Conservation (phyloP, 2,888 invertebrate genomes). For the Cephus pygmeus region DNA sequence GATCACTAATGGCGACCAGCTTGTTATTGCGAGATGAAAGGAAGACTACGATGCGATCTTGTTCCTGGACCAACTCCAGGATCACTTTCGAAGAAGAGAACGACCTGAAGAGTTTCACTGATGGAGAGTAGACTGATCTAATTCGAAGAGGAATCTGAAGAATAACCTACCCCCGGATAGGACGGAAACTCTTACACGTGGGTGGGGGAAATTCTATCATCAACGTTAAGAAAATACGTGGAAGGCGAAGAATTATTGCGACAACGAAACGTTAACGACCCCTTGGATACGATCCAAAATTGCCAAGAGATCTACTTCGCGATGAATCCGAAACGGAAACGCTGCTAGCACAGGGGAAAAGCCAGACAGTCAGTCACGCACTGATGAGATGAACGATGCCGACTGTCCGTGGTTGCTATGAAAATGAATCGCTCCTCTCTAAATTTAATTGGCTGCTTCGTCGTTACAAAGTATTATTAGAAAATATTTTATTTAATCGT, state of each 20-base stretch:
- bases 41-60: neutral
- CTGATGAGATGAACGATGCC: neutral
- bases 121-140: neutral
- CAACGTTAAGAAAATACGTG: neutral
- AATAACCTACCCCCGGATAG: neutral
- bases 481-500: neutral
- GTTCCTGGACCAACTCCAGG: neutral
- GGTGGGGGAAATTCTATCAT: neutral
- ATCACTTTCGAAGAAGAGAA: neutral
- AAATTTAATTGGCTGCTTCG: neutral
- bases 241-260: neutral
- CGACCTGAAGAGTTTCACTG: neutral
- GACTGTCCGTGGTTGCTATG: neutral
- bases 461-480: neutral
- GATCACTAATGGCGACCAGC: neutral
- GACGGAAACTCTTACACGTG: neutral
- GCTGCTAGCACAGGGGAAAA: neutral
- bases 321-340: neutral
- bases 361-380: neutral
- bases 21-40: neutral
- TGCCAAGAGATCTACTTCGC: neutral
- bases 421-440: neutral
- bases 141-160: neutral
- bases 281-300: neutral
- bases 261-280: neutral